These are phyloP conservation scores for Ceratina japonica DNA, from an alignment of 1,140 invertebrate genomes.

Conservation along the genomic window DNA sequence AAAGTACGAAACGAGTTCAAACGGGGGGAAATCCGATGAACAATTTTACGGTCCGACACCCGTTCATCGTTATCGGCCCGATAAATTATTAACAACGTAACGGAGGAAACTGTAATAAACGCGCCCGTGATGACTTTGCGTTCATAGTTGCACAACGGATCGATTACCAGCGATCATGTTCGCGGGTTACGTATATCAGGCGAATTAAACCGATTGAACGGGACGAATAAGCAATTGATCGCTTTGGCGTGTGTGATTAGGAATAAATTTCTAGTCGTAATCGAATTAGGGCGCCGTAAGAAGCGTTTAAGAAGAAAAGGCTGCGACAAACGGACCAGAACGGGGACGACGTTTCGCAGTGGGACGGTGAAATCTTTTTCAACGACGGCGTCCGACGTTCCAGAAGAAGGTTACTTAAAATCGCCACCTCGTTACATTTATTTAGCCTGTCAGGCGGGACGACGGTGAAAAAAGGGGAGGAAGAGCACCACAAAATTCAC, in stretches of 20 bases:
- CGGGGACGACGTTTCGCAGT: background rate
- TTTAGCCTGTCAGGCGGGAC: background rate
- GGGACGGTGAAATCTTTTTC: background rate
- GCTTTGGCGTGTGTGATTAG: too few species aligned
- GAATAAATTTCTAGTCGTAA: too few species aligned
- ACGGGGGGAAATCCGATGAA: background rate
- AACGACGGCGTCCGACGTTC: background rate
- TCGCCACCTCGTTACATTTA: slow-evolving; percentile 22
- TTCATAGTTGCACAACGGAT: background rate
- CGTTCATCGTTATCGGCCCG: background rate
- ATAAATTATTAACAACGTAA: slow-evolving; percentile 24
- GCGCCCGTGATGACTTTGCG: background rate
- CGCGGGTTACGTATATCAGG: background rate
- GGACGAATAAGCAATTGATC: background rate
- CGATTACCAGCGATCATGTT: slow-evolving; percentile 9
- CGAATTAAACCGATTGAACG: background rate
- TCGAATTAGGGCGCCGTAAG: background rate
- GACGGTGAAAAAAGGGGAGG: background rate
- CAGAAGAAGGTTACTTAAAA: slow-evolving; percentile 1
- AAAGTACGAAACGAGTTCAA: background rate
- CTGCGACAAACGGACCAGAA: background rate
- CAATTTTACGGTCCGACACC: slow-evolving; percentile 1
- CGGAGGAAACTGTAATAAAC: background rate
- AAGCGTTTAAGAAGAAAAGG: background rate
- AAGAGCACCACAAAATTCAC: slow-evolving; percentile 1